Conservation (phyloP, 2,888 invertebrate genomes). For the Bugulina stolonifera region DNA sequence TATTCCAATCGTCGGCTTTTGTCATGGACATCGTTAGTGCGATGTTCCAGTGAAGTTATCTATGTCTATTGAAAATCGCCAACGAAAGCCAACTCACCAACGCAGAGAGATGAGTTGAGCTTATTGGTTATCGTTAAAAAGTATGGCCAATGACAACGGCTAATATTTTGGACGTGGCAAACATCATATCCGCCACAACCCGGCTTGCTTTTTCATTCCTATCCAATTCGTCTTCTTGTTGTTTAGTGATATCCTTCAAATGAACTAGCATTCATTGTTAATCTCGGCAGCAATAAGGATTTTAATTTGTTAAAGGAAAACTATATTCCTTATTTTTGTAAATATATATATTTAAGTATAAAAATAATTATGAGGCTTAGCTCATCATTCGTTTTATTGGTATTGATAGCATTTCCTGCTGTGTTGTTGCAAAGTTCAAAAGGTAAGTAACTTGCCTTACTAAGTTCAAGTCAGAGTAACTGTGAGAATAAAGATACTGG, state of each 20-base stretch:
- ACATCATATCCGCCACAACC: slow-evolving; percentile 13
- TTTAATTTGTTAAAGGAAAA: no score
- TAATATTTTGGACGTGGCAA: slow-evolving; percentile 10
- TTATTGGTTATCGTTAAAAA: background rate
- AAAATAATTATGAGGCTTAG: background rate
- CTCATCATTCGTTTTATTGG: background rate
- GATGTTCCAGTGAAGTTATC: no score
- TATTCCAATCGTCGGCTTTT: no score
- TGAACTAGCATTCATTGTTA: no score
- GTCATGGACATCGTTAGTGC: no score
- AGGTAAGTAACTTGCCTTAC: no score
- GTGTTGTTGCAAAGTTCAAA: background rate
- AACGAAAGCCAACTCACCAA: slow-evolving; percentile 22
- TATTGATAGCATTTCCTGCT: slow-evolving; percentile 17
- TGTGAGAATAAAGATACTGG: no score
- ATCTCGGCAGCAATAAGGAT: no score
- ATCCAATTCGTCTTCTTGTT: background rate
- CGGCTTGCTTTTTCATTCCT: slow-evolving; percentile 18
- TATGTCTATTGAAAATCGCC: no score
- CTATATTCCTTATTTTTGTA: no score
- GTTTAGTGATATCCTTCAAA: background rate
- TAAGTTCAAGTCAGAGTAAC: no score
- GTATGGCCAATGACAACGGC: background rate
- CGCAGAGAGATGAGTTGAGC: background rate
- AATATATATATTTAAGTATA: background rate